Conservation (phyloP, 2,797 vertebrate genomes). For the Antrozous pallidus region DNA sequence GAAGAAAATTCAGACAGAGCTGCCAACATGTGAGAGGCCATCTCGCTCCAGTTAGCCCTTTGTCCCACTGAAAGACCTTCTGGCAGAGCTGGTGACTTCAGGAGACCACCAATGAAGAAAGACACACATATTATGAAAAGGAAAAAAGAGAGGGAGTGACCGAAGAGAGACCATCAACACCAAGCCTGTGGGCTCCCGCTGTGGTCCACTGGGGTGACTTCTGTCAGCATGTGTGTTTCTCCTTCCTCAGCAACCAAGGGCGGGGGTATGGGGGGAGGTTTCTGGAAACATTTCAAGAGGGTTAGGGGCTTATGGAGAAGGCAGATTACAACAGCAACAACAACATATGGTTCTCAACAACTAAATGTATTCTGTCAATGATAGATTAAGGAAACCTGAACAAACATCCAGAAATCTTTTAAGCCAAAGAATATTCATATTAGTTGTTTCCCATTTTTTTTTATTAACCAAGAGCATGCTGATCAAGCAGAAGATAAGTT, state of each 20-base stretch:
- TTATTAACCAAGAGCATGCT: not conserved
- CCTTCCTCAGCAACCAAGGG: not conserved
- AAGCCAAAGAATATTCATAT: not conserved
- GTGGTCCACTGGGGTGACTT: not conserved
- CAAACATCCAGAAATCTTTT: not conserved
- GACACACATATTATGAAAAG: not conserved
- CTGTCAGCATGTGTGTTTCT: not conserved
- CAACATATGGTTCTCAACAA: not conserved
- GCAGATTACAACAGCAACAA: not conserved
- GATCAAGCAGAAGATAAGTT: not conserved
- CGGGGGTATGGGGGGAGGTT: not conserved
- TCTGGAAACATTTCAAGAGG: not conserved
- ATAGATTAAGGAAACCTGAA: not conserved
- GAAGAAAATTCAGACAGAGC: conserved; percentile 20
- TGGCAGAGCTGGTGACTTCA: conserved; percentile 53
- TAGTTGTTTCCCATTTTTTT: not conserved
- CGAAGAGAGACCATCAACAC: not conserved
- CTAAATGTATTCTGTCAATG: not conserved
- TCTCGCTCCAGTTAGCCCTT: conserved; percentile 57
- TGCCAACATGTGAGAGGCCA: conserved; percentile 60
- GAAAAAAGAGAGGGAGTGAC: not conserved
- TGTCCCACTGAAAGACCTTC: conserved; percentile 59
- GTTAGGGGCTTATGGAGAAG: not conserved
- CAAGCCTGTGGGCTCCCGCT: not conserved
- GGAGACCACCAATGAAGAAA: conserved; percentile 65